Percentiles rank a stretch among this genome's conserved stretches.
Evolutionary conservation across 1,140 invertebrate genomes (phyloP).

Genomic region (Tribolium madens): DNA sequence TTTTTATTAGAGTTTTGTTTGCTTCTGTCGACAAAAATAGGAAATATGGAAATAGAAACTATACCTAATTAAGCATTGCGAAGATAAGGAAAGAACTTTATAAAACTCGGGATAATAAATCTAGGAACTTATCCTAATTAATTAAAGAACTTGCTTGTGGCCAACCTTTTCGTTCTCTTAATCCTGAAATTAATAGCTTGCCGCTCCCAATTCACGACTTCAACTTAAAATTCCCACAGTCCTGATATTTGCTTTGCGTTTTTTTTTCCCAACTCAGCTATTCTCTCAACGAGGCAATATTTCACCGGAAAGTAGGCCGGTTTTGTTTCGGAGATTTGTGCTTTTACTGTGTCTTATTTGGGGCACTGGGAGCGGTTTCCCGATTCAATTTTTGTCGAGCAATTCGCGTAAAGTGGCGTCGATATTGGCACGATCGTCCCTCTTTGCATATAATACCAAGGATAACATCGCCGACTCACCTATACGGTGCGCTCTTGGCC

Average conservation of each 20-base stretch:
- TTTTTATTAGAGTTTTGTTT: neutral
- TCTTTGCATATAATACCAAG: constrained; percentile 32
- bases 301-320: neutral
- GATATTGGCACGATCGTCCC: constrained; percentile 34
- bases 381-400: constrained; percentile 35
- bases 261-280: neutral
- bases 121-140: neutral
- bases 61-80: neutral
- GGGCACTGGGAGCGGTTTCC: constrained; percentile 22
- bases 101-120: neutral
- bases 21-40: no score
- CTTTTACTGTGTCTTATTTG: neutral
- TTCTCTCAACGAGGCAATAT: neutral
- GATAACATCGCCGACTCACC: constrained; percentile 52
- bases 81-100: no score
- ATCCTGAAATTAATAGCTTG: no score
- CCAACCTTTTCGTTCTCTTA: neutral
- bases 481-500: constrained; percentile 55
- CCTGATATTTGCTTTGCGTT: neutral
- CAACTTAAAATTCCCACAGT: no score
- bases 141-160: neutral
- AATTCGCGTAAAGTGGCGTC: constrained; percentile 38
- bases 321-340: neutral
- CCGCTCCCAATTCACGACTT: no score
- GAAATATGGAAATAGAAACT: neutral